Evolutionary conservation across 92 coral and sea anemone genomes (phyloP).

Genomic region (Muricea muricata): DNA sequence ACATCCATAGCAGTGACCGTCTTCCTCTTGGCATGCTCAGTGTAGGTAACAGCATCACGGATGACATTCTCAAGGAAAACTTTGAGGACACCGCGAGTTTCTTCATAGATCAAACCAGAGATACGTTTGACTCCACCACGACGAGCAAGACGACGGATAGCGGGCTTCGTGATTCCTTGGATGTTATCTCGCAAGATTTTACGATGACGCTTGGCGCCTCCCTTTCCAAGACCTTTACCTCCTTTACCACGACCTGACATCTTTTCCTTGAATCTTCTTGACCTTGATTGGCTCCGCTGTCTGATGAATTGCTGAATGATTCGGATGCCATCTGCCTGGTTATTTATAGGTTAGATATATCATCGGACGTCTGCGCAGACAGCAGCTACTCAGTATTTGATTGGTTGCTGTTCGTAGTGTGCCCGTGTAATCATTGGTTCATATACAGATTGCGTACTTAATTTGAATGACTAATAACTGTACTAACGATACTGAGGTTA

Average conservation of each 20-base stretch:
- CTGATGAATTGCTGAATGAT: too few species aligned
- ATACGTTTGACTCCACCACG: slow-evolving; percentile 87
- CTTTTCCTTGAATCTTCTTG: not conserved
- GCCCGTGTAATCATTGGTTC: too few species aligned
- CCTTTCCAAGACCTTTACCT: slow-evolving; percentile 93
- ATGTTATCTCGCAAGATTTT: slow-evolving; percentile 19
- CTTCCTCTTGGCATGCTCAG: slow-evolving; percentile 96
- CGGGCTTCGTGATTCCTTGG: slow-evolving; percentile 77
- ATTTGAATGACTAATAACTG: too few species aligned
- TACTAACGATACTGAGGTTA: too few species aligned
- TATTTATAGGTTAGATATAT: too few species aligned
- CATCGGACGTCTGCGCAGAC: too few species aligned
- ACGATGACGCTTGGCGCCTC: slow-evolving; percentile 68
- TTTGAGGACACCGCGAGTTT: slow-evolving; percentile 84
- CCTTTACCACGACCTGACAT: slow-evolving; percentile 95
- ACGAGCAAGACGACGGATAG: slow-evolving; percentile 82
- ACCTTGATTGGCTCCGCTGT: too few species aligned
- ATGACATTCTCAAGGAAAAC: slow-evolving; percentile 90
- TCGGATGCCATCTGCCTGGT: too few species aligned
- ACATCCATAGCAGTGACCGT: slow-evolving; percentile 98
- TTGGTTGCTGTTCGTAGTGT: too few species aligned
- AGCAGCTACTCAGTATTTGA: too few species aligned
- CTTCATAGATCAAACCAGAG: slow-evolving; percentile 89
- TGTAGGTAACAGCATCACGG: slow-evolving; percentile 94
- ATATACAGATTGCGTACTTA: too few species aligned